Percentiles rank a stretch among this genome's conserved stretches.
Conservation (phyloP, 2,113 vertebrate genomes). For the Campylorhamphus procurvoides region DNA sequence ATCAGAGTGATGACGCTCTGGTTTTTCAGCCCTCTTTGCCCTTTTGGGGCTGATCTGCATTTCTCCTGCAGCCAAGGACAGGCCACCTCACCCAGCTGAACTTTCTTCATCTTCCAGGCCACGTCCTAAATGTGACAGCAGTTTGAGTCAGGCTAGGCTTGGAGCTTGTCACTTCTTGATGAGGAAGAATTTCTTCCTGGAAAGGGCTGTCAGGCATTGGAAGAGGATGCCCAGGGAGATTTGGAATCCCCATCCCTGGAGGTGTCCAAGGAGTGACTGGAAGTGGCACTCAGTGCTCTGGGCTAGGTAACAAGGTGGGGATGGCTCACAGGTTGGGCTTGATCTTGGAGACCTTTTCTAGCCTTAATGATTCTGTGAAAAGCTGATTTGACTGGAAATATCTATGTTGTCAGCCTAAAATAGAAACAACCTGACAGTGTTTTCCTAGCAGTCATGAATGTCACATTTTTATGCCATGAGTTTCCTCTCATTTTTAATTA, state of each 20-base stretch:
- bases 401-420: neutral
- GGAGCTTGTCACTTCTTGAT: rapidly evolving
- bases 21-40: neutral
- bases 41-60: neutral
- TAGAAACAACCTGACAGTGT: neutral
- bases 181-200: neutral
- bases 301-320: neutral
- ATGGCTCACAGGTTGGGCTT: rapidly evolving
- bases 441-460: neutral
- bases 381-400: neutral
- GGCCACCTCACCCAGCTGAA: neutral
- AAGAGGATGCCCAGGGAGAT: neutral
- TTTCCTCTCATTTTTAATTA: slow-evolving; percentile 17
- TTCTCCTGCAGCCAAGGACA: neutral
- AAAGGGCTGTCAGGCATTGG: rapidly evolving
- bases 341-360: neutral
- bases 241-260: neutral
- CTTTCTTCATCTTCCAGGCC: neutral
- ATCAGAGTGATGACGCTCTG: neutral
- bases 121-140: neutral
- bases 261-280: neutral
- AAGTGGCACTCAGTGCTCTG: neutral
- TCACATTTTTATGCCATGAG: neutral
- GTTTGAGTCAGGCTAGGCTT: neutral
- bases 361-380: neutral